A percentile compares a stretch with the other conserved stretches of the same genome.
These are phyloP conservation scores for Melangyna quadrimaculata DNA, from an alignment of 2,888 invertebrate genomes.

Conservation along the genomic window DNA sequence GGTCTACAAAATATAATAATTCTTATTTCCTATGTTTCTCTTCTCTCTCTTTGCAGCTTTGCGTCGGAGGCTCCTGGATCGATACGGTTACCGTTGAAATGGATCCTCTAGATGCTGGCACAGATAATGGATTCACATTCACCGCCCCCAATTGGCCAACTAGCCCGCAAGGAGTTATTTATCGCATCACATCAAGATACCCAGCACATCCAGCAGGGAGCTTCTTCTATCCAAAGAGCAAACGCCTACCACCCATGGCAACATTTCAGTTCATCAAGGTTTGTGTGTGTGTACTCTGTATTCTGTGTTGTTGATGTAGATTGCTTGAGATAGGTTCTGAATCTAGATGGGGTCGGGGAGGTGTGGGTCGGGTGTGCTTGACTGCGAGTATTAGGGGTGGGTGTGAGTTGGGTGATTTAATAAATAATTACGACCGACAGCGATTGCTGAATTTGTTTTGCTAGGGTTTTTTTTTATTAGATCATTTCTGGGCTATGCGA, in stretches of 20 bases:
- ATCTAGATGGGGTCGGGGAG: neutral
- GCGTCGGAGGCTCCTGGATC: conserved; percentile 95
- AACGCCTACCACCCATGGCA: conserved; percentile 93
- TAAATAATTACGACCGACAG: conserved; percentile 64
- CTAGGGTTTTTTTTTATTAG: conserved; percentile 37
- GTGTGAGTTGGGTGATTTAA: conserved; percentile 38
- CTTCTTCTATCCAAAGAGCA: conserved; percentile 95
- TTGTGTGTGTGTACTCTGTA: conserved; percentile 76
- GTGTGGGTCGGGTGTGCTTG: neutral
- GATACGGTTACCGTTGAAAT: conserved; percentile 94
- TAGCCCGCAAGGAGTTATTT: conserved; percentile 92
- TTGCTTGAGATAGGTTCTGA: neutral
- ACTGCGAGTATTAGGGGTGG: neutral
- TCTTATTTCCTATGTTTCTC: conserved; percentile 20
- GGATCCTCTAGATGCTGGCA: conserved; percentile 95
- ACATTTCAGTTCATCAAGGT: conserved; percentile 96
- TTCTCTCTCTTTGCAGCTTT: conserved; percentile 84
- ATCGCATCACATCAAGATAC: conserved; percentile 92
- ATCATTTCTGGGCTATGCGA: conserved; percentile 49
- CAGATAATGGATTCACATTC: conserved; percentile 97
- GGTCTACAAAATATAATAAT: conserved; percentile 31
- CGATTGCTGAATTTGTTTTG: conserved; percentile 55
- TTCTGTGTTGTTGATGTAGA: too few relatives aligned
- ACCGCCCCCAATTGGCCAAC: conserved; percentile 98
- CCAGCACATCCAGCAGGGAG: conserved; percentile 96